Conservation (phyloP, 1,140 invertebrate species). For the Mercenaria mercenaria region DNA sequence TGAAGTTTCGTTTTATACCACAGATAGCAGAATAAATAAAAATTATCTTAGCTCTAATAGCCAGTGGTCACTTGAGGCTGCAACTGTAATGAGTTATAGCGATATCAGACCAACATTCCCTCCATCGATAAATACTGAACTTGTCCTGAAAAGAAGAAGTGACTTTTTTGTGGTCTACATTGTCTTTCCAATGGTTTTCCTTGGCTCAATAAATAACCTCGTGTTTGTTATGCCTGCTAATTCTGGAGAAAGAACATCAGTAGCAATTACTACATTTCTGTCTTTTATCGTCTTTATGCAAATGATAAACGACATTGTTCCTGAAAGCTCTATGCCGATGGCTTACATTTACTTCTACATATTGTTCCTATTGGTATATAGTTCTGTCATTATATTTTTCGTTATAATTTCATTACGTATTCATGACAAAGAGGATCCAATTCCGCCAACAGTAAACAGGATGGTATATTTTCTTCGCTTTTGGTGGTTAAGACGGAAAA, state of each 20-base stretch:
- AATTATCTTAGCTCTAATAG: not conserved
- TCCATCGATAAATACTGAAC: not conserved
- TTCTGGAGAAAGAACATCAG: constrained; percentile 88
- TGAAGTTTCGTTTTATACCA: not conserved
- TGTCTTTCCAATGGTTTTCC: constrained; percentile 88
- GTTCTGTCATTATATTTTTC: constrained; percentile 32
- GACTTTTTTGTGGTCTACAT: constrained; percentile 87
- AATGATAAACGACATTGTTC: constrained; percentile 88
- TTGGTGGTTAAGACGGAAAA: not conserved
- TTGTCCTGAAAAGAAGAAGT: constrained; percentile 12
- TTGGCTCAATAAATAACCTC: constrained; percentile 87
- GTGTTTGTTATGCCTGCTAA: constrained; percentile 88
- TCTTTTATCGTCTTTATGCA: constrained; percentile 88
- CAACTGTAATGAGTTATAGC: not conserved
- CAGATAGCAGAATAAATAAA: not conserved
- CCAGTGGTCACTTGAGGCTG: constrained; percentile 18
- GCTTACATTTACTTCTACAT: constrained; percentile 80
- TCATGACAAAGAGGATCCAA: not conserved
- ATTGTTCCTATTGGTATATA: constrained; percentile 20
- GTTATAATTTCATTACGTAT: constrained; percentile 18
- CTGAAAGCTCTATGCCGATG: constrained; percentile 87
- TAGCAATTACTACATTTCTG: constrained; percentile 88
- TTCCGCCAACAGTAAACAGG: not conserved
- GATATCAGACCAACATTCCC: not conserved
- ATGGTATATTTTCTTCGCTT: not conserved